A percentile compares a stretch with the other conserved stretches of the same genome.
phyloP scores from a whole-genome alignment of 2,113 vertebrate genomes.

The Sinocyclocheilus rhinocerous region DNA sequence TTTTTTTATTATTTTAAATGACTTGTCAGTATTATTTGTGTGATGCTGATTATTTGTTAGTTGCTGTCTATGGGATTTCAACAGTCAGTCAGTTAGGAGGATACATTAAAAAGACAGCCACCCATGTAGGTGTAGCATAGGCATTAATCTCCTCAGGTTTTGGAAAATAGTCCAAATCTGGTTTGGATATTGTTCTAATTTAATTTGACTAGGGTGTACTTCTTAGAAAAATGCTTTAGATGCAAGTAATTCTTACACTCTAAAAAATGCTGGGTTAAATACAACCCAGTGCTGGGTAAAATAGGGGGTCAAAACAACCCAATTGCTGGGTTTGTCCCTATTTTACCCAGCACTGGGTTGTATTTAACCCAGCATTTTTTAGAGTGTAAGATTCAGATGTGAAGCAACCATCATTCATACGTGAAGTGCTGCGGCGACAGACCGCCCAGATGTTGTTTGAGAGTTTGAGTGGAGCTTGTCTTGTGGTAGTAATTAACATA shows the following conservation, averaged over 20 bases:
- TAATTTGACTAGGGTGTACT: not conserved
- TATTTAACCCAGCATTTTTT: no score
- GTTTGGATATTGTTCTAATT: not conserved
- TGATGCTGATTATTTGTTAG: not conserved
- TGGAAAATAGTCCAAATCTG: not conserved
- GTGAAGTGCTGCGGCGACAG: not conserved
- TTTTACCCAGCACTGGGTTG: no score
- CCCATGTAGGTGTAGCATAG: no score
- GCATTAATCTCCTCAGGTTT: not conserved
- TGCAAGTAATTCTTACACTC: not conserved
- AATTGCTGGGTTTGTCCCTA: no score
- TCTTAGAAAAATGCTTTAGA: not conserved
- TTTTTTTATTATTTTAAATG: no score
- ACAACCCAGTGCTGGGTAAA: no score
- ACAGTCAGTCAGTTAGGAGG: not conserved
- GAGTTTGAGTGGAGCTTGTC: conserved; percentile 12
- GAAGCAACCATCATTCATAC: not conserved
- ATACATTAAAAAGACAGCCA: not conserved
- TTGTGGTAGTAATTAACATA: conserved; percentile 33
- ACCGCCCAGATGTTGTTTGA: conserved; percentile 28
- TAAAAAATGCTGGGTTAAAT: no score
- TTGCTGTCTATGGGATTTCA: not conserved
- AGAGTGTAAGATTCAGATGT: not conserved
- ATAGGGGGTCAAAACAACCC: no score
- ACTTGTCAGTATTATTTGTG: not conserved